Base-by-base conservation (phyloP, 53 echinoderm and acorn worm species). In the Stichopus horrens region DNA sequence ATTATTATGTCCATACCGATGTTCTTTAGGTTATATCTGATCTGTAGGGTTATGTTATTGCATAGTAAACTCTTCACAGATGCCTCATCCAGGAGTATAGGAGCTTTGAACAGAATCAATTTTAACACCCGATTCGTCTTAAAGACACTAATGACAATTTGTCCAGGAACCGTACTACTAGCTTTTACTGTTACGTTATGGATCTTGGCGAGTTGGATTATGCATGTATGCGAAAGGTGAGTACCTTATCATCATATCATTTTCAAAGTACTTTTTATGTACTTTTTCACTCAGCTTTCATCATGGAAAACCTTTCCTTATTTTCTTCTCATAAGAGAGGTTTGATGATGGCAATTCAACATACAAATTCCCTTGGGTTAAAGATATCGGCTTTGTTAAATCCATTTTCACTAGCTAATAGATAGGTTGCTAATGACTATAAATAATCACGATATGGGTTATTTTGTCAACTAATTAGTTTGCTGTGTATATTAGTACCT, bases 31-130 rank as follows among this genome's bases (percentile, higher is more conserved):
- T 92, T 99, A 85, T 99, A 99, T 90, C 88, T 99, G 83, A 99
- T 99, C 83, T 94, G 94, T 90, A 93, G 99, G 88, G 99, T 99
- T 55, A 99, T 99, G 99, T 90, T 99, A 83, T 96, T 99, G 91
- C 99, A 99, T 84, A 99, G 99, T 94, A 99, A 99, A 92, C 94
- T 99, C n/a, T 99, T 99, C 81, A 99, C 99, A 77, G 99, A 99
- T 94, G 99, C 99, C 86, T 99, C 99, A 23, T 99, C 99, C 11
- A 88, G 99, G 71, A 96, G 96, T 93, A 99, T 99, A 90, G 99
- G 99, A 77, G 99, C 99, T 53, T 90, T 99, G 54, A 99, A 99
- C 90, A 86, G 99, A 86, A 99, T 99, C 65, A 99, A 99, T 89
- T 99, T 99, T 91, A 99, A 99, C 91, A 99, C 99, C 22, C 86